phyloP scores from a whole-genome alignment of 2,113 vertebrate species.

The Gnathonemus echidnorhynchus region DNA sequence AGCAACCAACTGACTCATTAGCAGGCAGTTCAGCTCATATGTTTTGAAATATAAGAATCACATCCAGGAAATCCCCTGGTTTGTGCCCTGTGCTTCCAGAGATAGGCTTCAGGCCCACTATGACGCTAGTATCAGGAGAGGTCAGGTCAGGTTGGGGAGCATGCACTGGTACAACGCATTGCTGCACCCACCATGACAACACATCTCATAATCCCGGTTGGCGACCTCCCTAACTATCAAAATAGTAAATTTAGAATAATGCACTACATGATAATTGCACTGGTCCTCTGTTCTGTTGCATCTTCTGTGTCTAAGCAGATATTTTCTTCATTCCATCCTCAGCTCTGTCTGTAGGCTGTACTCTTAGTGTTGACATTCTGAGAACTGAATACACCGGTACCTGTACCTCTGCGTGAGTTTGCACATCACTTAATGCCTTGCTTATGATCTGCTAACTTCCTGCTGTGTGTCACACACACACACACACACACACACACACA shows the following conservation, averaged over 20 bases:
- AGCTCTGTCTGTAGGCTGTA: not conserved
- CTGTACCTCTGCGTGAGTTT: not conserved
- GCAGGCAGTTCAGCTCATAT: not conserved
- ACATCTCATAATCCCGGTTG: not conserved
- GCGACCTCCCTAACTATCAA: not conserved
- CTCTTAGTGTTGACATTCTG: not conserved
- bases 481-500: not conserved
- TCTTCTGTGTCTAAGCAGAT: not conserved
- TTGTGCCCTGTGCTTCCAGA: not conserved
- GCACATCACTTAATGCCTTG: not conserved
- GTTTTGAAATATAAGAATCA: not conserved
- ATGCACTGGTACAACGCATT: not conserved
- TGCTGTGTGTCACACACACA: not conserved
- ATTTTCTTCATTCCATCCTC: not conserved
- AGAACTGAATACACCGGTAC: not conserved
- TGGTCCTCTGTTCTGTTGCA: not conserved
- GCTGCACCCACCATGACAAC: not conserved
- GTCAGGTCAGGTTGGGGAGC: not conserved
- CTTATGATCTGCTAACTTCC: not conserved
- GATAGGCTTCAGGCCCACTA: not conserved
- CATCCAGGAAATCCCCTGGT: not conserved
- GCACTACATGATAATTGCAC: not conserved
- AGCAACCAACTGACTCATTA: not conserved
- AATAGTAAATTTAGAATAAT: not conserved
- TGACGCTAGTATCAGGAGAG: not conserved